phyloP scores from a whole-genome alignment of 2,113 vertebrate species.

The Saguinus midas region DNA sequence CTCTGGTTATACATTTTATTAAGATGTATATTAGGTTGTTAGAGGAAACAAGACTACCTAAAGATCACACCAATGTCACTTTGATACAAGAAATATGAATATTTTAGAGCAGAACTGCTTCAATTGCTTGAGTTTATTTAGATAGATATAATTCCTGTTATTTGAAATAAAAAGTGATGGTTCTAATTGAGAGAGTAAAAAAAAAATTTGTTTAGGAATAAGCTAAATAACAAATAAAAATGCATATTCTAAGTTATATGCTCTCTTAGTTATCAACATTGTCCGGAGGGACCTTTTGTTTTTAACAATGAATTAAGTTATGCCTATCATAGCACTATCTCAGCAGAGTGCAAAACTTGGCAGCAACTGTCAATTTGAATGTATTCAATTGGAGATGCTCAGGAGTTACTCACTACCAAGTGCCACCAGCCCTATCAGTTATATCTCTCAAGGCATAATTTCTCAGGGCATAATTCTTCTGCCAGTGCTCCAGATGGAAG shows the following conservation, averaged over 20 bases:
- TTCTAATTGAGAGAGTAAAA: slow-evolving; percentile 5
- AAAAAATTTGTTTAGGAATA: not conserved
- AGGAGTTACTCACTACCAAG: slow-evolving; percentile 59
- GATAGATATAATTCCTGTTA: not conserved
- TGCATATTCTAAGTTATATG: not conserved
- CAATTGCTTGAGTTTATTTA: not conserved
- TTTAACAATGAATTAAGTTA: slow-evolving; percentile 14
- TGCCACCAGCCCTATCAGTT: slow-evolving; percentile 64
- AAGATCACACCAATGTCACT: not conserved
- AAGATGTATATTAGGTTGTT: not conserved
- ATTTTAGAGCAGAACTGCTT: not conserved
- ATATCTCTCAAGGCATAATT: slow-evolving; percentile 69
- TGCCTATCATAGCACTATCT: not conserved
- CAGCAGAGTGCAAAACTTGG: not conserved
- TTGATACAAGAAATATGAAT: not conserved
- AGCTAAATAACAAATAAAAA: not conserved
- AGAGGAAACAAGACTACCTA: not conserved
- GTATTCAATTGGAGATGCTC: slow-evolving; percentile 24
- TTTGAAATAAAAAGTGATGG: not conserved
- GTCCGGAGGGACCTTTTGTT: not conserved
- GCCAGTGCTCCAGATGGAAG: slow-evolving; percentile 71
- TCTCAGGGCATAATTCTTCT: slow-evolving; percentile 73
- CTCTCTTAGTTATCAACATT: not conserved
- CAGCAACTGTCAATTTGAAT: slow-evolving; percentile 61
- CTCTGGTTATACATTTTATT: not conserved